phyloP scores from a whole-genome alignment of 2,888 invertebrate species.

The Nudaria mundana region DNA sequence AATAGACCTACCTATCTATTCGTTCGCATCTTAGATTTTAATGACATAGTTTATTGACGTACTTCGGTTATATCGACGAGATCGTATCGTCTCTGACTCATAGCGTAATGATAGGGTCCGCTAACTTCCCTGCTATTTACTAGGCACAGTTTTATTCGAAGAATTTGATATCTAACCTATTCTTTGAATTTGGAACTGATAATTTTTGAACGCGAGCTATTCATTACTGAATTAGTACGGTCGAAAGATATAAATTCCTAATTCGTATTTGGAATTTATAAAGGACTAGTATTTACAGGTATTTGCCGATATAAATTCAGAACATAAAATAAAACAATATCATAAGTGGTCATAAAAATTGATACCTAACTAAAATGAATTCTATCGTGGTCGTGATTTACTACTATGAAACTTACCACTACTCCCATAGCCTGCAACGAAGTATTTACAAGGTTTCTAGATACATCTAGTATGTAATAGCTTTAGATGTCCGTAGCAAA shows the following conservation, averaged over 20 bases:
- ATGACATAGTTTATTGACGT: slow-evolving; percentile 39
- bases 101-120: slow-evolving; percentile 58
- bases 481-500: too few relatives aligned
- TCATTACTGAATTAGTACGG: slow-evolving; percentile 32
- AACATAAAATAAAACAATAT: not conserved
- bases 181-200: slow-evolving; percentile 44
- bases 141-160: slow-evolving; percentile 49
- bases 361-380: too few relatives aligned
- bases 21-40: slow-evolving; percentile 30
- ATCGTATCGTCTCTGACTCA: slow-evolving; percentile 56
- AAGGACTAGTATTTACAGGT: slow-evolving; percentile 2
- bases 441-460: too few relatives aligned
- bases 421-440: too few relatives aligned
- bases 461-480: too few relatives aligned
- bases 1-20: slow-evolving; percentile 31
- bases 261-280: slow-evolving; percentile 15
- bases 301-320: not conserved
- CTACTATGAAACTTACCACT: too few relatives aligned
- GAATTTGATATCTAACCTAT: slow-evolving; percentile 47
- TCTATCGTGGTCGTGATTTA: too few relatives aligned
- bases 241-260: slow-evolving; percentile 21
- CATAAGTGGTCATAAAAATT: too few relatives aligned
- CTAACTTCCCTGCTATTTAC: slow-evolving; percentile 51
- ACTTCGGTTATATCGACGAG: slow-evolving; percentile 31
- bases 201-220: slow-evolving; percentile 31